Evolutionary conservation across 2,888 invertebrate species (phyloP).

Genomic region (Dicycla oo): DNA sequence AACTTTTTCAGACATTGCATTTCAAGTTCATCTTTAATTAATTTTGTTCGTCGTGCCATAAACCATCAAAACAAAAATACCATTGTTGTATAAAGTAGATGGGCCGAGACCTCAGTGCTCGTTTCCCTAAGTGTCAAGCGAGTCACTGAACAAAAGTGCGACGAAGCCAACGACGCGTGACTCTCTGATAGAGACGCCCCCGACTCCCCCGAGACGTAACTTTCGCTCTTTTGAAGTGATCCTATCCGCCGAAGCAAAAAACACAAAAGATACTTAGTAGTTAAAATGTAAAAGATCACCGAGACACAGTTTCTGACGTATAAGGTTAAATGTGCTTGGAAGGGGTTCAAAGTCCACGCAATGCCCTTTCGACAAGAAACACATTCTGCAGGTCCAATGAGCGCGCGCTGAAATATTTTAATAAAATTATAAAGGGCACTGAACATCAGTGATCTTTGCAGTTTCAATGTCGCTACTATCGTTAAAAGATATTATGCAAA

Average conservation of each 20-base stretch:
- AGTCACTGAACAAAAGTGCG: constrained; percentile 74
- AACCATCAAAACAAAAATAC: constrained; percentile 55
- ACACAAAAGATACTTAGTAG: constrained; percentile 48
- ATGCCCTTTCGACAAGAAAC: constrained; percentile 63
- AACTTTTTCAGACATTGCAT: constrained; percentile 24
- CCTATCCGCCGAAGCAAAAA: constrained; percentile 40
- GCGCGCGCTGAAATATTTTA: constrained; percentile 52
- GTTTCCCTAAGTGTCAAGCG: constrained; percentile 68
- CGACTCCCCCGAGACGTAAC: constrained; percentile 60
- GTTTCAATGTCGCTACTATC: constrained; percentile 34
- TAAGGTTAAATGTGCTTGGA: constrained; percentile 42
- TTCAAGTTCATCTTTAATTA: constrained; percentile 44
- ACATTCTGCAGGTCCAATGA: constrained; percentile 57
- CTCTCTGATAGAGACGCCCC: constrained; percentile 74
- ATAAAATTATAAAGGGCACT: constrained; percentile 53
- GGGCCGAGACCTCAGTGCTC: constrained; percentile 57
- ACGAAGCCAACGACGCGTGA: constrained; percentile 80
- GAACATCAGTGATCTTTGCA: constrained; percentile 43
- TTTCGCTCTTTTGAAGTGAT: constrained; percentile 60
- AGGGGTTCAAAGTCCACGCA: constrained; percentile 51
- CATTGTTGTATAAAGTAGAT: constrained; percentile 67
- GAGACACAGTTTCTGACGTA: constrained; percentile 39
- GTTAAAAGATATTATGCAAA: constrained; percentile 13
- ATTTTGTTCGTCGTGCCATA: constrained; percentile 42
- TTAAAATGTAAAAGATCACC: constrained; percentile 53